A percentile compares a stretch with the other conserved stretches of the same genome.
Evolutionary conservation across 2,888 invertebrate genomes (phyloP).

Genomic region (Nomada hirtipes): DNA sequence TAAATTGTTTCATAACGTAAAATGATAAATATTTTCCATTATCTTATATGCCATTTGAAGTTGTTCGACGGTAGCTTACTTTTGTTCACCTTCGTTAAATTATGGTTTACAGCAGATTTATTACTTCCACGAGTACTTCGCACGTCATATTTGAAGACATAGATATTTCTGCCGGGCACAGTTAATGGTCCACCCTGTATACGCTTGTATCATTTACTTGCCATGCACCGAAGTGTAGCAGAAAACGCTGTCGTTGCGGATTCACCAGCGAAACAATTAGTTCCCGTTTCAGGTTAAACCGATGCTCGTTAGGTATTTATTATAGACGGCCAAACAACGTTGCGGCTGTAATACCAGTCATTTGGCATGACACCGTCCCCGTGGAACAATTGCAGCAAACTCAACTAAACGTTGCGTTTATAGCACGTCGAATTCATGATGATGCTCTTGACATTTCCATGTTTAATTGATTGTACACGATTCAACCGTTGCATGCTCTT

Average conservation of each 20-base stretch:
- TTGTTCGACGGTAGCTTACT: no score
- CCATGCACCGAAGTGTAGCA: background rate
- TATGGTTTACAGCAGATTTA: no score
- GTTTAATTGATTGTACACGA: background rate
- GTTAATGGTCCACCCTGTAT: background rate
- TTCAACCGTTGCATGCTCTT: background rate
- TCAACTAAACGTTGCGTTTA: constrained; percentile 1
- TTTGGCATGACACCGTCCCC: constrained; percentile 11
- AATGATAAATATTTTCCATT: no score
- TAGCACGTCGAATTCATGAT: background rate
- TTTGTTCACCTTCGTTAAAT: no score
- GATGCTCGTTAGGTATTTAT: constrained; percentile 37
- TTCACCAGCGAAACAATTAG: background rate
- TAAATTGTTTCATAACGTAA: no score
- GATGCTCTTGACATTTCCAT: background rate
- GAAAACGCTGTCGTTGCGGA: constrained; percentile 10
- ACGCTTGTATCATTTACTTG: background rate
- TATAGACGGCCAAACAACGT: constrained; percentile 17
- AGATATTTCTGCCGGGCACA: no score
- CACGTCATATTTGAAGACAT: constrained; percentile 1
- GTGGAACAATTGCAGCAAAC: background rate
- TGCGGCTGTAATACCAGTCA: constrained; percentile 11
- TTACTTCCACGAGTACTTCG: no score
- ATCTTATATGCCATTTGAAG: no score
- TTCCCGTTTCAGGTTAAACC: background rate